phyloP scores from a whole-genome alignment of 2,888 invertebrate genomes.

The Eristalis intricaria region DNA sequence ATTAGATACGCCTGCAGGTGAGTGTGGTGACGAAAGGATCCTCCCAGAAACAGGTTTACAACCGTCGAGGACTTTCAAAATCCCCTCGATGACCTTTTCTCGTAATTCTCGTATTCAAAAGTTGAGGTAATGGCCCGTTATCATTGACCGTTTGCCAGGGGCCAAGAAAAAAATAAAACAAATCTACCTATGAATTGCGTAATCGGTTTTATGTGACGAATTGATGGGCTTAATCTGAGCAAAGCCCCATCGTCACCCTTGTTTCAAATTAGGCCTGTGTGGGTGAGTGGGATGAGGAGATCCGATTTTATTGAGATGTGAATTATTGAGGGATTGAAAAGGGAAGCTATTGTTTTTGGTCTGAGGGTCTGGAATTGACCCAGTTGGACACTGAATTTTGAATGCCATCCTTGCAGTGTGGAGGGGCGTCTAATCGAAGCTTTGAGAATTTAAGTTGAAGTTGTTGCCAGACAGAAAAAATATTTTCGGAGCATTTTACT shows the following conservation, averaged over 20 bases:
- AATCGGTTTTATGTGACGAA: constrained; percentile 20
- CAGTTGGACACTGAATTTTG: not conserved
- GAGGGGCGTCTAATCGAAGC: not conserved
- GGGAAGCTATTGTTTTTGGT: not conserved
- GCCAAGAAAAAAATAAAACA: not conserved
- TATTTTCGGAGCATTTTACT: not conserved
- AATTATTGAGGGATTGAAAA: not conserved
- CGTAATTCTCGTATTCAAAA: not conserved
- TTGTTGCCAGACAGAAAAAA: not conserved
- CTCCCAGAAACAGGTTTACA: not conserved
- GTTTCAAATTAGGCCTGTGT: not conserved
- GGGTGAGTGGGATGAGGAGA: not conserved
- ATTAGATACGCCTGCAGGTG: not conserved
- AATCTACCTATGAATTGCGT: not conserved
- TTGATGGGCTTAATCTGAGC: constrained; percentile 25
- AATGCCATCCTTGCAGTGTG: not conserved
- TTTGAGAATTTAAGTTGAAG: not conserved
- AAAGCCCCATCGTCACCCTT: constrained; percentile 12
- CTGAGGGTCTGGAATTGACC: not conserved
- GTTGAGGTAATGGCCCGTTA: too few relatives aligned
- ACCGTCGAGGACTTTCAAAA: not conserved
- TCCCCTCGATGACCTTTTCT: not conserved
- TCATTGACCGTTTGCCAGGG: not conserved
- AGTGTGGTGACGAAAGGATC: not conserved
- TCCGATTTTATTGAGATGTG: not conserved